phyloP scores from a whole-genome alignment of 2,113 vertebrate species.

The Monarcha castaneiventris region DNA sequence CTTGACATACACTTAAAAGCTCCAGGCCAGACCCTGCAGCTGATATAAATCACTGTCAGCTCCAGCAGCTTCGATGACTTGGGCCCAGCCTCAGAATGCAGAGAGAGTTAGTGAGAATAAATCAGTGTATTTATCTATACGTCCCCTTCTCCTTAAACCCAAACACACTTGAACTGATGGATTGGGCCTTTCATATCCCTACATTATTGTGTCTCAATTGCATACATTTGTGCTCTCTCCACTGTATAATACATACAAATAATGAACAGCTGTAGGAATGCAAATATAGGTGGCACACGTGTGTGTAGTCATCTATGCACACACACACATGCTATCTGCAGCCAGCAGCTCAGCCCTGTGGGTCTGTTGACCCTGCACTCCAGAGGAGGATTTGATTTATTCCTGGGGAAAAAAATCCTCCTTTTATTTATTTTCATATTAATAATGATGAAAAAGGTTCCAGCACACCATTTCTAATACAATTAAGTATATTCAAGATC shows the following conservation, averaged over 20 bases:
- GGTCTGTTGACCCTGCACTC: constrained; percentile 8
- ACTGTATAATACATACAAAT: constrained; percentile 32
- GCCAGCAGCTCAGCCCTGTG: constrained; percentile 26
- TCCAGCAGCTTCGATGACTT: background rate
- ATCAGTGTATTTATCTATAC: constrained; percentile 35
- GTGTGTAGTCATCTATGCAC: background rate
- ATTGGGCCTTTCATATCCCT: constrained; percentile 48
- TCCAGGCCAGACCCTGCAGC: constrained; percentile 18
- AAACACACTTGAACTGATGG: constrained; percentile 66
- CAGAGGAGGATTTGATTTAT: constrained; percentile 4
- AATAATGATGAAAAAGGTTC: background rate
- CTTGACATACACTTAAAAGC: constrained; percentile 51
- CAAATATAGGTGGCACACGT: constrained; percentile 30
- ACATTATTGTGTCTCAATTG: constrained; percentile 42
- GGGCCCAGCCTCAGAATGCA: background rate
- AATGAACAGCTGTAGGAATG: constrained; percentile 47
- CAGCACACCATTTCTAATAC: constrained; percentile 50
- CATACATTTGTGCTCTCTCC: constrained; percentile 30
- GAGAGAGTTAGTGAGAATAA: background rate
- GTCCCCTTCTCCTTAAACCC: constrained; percentile 30
- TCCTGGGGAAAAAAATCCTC: background rate
- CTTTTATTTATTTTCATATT: constrained; percentile 14
- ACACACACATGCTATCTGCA: background rate
- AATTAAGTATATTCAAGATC: constrained; percentile 46
- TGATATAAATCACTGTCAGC: constrained; percentile 39